A percentile compares a stretch with the other conserved stretches of the same genome.
These are phyloP conservation scores for Squalus acanthias DNA, from an alignment of 2,797 vertebrate species.

Conservation along the genomic window DNA sequence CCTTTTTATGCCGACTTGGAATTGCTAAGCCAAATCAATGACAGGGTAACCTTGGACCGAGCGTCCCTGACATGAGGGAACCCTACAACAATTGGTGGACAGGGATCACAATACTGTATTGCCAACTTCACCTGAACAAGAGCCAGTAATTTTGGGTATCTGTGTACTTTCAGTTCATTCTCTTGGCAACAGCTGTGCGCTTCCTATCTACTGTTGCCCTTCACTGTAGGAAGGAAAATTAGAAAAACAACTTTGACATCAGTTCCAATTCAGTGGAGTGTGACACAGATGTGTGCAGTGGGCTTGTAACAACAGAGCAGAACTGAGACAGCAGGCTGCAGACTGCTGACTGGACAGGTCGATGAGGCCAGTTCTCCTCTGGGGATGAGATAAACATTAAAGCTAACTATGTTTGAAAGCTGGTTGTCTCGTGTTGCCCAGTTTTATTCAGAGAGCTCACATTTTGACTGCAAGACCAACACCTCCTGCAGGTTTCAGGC, in stretches of 20 bases:
- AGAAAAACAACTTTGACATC: conserved; percentile 12
- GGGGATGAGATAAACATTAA: neutral
- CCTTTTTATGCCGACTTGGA: too few relatives aligned
- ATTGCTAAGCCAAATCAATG: too few relatives aligned
- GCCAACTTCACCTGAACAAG: neutral
- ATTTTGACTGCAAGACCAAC: neutral
- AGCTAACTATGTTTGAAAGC: conserved; percentile 20
- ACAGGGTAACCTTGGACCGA: too few relatives aligned
- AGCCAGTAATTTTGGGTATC: neutral
- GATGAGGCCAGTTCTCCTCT: conserved; percentile 2
- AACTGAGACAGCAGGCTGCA: neutral
- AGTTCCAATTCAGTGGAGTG: conserved; percentile 7
- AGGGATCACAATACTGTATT: too few relatives aligned
- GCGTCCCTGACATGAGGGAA: neutral
- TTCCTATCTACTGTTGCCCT: neutral
- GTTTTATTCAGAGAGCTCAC: neutral
- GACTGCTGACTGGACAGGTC: neutral
- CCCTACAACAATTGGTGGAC: neutral
- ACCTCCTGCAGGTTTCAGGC: neutral
- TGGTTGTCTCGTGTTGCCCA: neutral
- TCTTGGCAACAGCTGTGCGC: neutral
- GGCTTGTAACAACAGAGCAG: conserved; percentile 29
- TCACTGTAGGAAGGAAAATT: neutral
- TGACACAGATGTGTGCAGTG: conserved; percentile 5
- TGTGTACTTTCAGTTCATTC: neutral